These are phyloP conservation scores for Temnothorax rugatulus DNA, from an alignment of 2,888 invertebrate species.

Conservation along the genomic window DNA sequence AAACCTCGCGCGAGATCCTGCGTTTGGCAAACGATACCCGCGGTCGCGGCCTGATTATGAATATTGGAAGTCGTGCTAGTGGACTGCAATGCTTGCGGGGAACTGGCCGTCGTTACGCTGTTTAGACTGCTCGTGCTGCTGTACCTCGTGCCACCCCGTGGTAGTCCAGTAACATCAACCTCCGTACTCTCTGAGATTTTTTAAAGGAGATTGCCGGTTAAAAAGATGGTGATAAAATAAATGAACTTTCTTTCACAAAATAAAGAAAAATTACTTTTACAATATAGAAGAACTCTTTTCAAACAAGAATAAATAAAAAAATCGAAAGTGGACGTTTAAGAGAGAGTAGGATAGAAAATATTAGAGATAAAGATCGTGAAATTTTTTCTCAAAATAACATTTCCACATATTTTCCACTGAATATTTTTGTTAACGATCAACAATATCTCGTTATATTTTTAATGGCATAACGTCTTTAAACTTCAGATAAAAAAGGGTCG, in stretches of 20 bases:
- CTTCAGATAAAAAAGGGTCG: neutral
- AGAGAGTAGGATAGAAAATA: neutral
- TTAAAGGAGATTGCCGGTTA: neutral
- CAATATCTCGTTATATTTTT: neutral
- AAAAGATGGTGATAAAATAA: neutral
- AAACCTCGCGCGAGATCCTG: conserved; percentile 83
- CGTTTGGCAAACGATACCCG: conserved; percentile 84
- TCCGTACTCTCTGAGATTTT: conserved; percentile 82
- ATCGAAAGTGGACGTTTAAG: neutral
- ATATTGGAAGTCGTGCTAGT: conserved; percentile 77
- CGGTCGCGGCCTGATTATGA: conserved; percentile 82
- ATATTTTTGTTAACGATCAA: neutral
- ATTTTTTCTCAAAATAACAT: neutral
- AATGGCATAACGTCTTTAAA: neutral
- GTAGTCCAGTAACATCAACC: conserved; percentile 81
- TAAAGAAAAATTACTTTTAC: neutral
- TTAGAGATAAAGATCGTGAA: neutral
- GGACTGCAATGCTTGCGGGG: conserved; percentile 85
- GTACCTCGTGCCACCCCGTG: conserved; percentile 85
- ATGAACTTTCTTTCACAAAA: neutral
- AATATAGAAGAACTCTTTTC: neutral
- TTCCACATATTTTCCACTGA: neutral
- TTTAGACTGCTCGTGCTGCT: conserved; percentile 87
- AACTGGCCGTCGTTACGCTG: conserved; percentile 86
- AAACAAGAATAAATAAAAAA: neutral